Conservation (phyloP, 2,797 vertebrate species). For the Galagoides demidoff region DNA sequence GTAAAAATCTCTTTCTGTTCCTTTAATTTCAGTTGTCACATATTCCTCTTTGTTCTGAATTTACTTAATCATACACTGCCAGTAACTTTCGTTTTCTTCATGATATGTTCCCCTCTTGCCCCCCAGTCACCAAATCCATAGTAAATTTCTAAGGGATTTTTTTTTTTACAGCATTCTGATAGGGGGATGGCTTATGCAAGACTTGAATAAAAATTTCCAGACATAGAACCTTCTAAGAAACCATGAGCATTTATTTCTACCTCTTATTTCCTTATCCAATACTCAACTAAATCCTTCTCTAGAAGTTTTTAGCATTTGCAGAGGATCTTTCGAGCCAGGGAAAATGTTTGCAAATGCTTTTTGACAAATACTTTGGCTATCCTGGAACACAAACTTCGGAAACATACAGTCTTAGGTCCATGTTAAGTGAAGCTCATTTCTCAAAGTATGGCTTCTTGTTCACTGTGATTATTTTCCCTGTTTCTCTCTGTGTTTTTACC, state of each 20-base stretch:
- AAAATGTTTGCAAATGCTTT: neutral
- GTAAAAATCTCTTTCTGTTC: conserved; percentile 23
- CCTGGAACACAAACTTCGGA: conserved; percentile 30
- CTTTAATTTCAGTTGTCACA: conserved; percentile 42
- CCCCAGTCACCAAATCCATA: neutral
- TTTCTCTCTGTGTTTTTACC: neutral
- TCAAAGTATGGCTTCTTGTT: neutral
- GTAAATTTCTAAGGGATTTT: conserved; percentile 27
- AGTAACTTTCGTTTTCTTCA: conserved; percentile 14
- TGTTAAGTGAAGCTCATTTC: conserved; percentile 14
- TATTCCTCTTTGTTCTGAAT: conserved; percentile 42
- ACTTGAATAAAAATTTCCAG: conserved; percentile 21
- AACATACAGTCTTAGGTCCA: neutral
- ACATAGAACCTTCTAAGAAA: conserved; percentile 4
- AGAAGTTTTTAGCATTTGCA: conserved; percentile 24
- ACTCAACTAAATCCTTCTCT: conserved; percentile 22
- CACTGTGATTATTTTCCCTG: neutral
- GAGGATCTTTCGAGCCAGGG: neutral
- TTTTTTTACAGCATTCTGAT: neutral
- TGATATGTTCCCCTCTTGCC: neutral
- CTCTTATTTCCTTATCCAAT: neutral
- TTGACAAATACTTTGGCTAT: conserved; percentile 7
- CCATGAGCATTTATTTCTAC: neutral
- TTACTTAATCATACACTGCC: neutral
- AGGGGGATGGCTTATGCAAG: neutral